Base-by-base conservation (phyloP, 2,113 vertebrate genomes). In the Cephalopholis sonnerati region DNA sequence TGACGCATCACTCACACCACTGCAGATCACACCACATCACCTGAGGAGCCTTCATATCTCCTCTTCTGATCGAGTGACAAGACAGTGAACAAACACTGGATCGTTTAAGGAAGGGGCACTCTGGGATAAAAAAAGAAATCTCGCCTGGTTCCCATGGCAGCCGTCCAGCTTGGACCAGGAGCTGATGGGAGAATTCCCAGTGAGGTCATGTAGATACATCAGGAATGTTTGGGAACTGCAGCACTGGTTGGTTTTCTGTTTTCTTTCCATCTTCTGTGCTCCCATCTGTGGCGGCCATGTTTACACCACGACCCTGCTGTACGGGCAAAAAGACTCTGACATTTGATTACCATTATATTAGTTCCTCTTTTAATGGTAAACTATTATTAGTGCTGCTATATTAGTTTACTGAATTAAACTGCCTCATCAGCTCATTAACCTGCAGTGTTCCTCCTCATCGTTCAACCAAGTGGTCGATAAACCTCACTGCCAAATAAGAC, bases 201-300 rank as follows among this genome's bases (percentile, higher is more conserved):
- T n/a, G 9, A 80, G 73, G 5, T 79, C 76, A 75, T 65, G 0
- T 51, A 3, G 54, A 61, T 12, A 58, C n/a, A 65, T 25, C 41
- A 63, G 90, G 85, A 93, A 88, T 91, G 90, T 92, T 89, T 85
- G 84, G 81, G 77, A 92, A 88, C 63, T 36, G 15, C 20, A 53
- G 11, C 73, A 27, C 36, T n/a, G 32, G 17, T 59, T 48, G 7
- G 24, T 1, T 68, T 39, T 63, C 39, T 57, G 2, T 74, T 66
- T 59, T 76, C 39, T 25, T 67, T 67, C 55, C 27, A 16, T 59
- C 58, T 32, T 13, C 58, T 61, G 25, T 15, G 7, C 18, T 68
- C 46, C 46, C 48, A n/a, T 85, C 24, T 41, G 16, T 22, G 0
- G 54, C 0, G 25, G 27, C 24, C 32, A 62, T 32, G 48, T 64